Conservation (phyloP, 2,797 vertebrate genomes). For the Pteronotus mesoamericanus region DNA sequence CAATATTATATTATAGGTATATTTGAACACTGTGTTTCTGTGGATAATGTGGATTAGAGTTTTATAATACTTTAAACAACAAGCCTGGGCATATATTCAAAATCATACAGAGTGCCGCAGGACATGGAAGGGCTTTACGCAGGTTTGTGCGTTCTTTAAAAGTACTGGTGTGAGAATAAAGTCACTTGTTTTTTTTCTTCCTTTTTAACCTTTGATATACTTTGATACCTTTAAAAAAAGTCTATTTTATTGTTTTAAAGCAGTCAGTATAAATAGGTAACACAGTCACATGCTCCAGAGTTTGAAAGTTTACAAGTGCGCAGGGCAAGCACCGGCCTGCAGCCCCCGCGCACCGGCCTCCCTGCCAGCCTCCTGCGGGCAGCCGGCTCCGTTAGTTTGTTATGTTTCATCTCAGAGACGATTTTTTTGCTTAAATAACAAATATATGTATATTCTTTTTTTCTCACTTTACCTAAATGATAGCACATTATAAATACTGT, state of each 20-base stretch:
- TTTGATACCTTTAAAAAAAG: background rate
- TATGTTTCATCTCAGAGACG: background rate
- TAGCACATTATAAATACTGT: background rate
- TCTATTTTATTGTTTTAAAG: background rate
- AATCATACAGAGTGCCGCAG: background rate
- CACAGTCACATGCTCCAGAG: background rate
- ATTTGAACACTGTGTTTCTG: background rate
- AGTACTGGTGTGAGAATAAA: background rate
- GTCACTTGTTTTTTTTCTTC: background rate
- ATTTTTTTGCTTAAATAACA: background rate
- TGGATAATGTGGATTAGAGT: background rate
- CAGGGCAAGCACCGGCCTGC: background rate
- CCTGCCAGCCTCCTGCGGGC: background rate
- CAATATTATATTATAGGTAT: too few relatives aligned
- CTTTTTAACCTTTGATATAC: background rate
- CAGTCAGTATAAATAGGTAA: background rate
- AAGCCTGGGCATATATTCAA: background rate
- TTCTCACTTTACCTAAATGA: background rate
- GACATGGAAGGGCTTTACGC: background rate
- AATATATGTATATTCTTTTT: background rate
- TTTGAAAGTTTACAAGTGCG: background rate
- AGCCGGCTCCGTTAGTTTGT: background rate
- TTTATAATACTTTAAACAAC: background rate
- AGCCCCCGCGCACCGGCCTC: background rate
- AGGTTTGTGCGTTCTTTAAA: background rate